A percentile compares a stretch with the other conserved stretches of the same genome.
phyloP scores from a whole-genome alignment of 2,888 invertebrate species.

The Tetramorium bicarinatum region DNA sequence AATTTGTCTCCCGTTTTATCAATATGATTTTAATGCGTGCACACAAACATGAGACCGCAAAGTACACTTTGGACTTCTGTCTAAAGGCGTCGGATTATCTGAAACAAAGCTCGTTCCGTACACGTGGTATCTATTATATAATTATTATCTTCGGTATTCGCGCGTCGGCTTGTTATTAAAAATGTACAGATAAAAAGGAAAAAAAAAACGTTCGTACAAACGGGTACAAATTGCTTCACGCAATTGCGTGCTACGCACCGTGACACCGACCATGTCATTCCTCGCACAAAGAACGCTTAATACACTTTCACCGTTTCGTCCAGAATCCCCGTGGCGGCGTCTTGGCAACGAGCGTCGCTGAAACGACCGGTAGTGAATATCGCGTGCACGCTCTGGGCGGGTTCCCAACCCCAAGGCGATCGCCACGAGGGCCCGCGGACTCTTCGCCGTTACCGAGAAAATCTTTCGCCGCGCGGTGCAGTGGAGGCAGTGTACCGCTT shows the following conservation, averaged over 20 bases:
- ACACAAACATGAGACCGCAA: not conserved
- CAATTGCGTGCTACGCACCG: conserved; percentile 32
- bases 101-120: not conserved
- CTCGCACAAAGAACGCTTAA: conserved; percentile 54
- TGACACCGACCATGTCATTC: conserved; percentile 49
- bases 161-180: not conserved
- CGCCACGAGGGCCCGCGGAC: conserved; percentile 83
- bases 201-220: conserved; percentile 5
- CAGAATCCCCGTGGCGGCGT: conserved; percentile 54
- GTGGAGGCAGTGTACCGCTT: conserved; percentile 31
- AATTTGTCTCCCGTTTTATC: not conserved
- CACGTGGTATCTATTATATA: not conserved
- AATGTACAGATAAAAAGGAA: not conserved
- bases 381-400: conserved; percentile 85
- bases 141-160: not conserved
- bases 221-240: conserved; percentile 24
- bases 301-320: conserved; percentile 47
- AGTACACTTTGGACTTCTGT: too few species aligned
- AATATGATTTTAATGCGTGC: not conserved
- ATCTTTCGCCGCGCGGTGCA: conserved; percentile 72
- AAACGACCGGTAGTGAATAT: conserved; percentile 81
- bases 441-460: conserved; percentile 83
- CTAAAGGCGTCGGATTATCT: not conserved
- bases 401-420: conserved; percentile 83
- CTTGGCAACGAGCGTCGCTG: conserved; percentile 76